Evolutionary conservation across 1,140 invertebrate genomes (phyloP).

Genomic region (Zophobas atratus): DNA sequence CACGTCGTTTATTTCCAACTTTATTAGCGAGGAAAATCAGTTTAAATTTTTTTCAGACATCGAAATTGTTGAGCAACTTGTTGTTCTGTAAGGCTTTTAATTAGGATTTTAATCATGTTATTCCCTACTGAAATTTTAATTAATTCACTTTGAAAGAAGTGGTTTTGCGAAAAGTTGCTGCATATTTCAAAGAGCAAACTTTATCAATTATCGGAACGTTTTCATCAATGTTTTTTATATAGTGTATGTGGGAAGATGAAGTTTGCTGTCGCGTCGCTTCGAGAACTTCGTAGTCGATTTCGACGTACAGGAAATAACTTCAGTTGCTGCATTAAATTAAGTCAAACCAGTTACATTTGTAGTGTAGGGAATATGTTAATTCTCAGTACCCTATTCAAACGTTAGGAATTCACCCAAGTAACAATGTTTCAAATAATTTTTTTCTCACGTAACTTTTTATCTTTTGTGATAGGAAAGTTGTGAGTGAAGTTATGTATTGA

Average conservation of each 20-base stretch:
- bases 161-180: slow-evolving; percentile 32
- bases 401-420: no score
- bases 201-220: slow-evolving; percentile 40
- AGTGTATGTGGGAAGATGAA: not conserved
- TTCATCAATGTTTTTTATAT: slow-evolving; percentile 21
- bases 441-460: no score
- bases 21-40: slow-evolving; percentile 5
- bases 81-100: slow-evolving; percentile 40
- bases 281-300: no score
- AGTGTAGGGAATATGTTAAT: no score
- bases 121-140: slow-evolving; percentile 44
- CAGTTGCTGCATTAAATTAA: no score
- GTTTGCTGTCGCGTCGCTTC: not conserved
- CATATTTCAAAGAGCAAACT: slow-evolving; percentile 33
- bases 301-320: no score
- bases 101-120: slow-evolving; percentile 50
- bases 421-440: no score
- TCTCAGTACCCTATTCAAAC: no score
- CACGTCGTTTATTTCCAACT: slow-evolving; percentile 16
- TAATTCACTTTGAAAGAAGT: slow-evolving; percentile 44
- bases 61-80: slow-evolving; percentile 37
- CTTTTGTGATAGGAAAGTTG: no score
- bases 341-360: no score
- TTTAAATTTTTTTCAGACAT: slow-evolving; percentile 1
- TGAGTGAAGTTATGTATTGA: no score